Percentiles rank a stretch among this genome's conserved stretches.
These are phyloP conservation scores for Perca schrenkii DNA, from an alignment of 2,113 vertebrate genomes.

Conservation along the genomic window DNA sequence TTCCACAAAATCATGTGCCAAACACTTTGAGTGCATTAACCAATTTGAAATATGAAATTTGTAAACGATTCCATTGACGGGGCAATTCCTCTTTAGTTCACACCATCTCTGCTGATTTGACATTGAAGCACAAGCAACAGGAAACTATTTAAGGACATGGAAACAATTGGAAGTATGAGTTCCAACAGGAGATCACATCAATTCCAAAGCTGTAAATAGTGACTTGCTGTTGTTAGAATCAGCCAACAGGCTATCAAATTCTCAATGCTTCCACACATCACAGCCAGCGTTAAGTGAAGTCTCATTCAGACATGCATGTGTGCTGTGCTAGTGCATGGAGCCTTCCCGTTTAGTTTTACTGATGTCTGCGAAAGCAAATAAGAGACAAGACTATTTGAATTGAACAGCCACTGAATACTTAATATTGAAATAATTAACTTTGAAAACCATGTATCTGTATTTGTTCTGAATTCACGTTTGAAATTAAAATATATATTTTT, in stretches of 20 bases:
- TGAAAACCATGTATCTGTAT: too few species aligned
- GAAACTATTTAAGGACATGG: conserved; percentile 29
- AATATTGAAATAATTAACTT: too few species aligned
- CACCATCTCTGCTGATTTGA: not conserved
- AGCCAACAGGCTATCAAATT: conserved; percentile 36
- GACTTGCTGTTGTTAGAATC: conserved; percentile 5
- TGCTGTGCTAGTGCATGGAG: not conserved
- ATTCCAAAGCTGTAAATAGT: conserved; percentile 43
- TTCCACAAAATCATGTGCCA: conserved; percentile 2
- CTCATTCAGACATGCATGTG: conserved; percentile 25
- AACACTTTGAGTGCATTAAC: not conserved
- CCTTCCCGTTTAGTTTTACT: not conserved
- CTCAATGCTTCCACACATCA: conserved; percentile 1
- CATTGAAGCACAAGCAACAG: conserved; percentile 3
- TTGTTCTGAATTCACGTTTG: too few species aligned
- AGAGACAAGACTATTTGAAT: too few species aligned
- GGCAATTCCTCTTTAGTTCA: conserved; percentile 28
- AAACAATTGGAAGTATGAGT: conserved; percentile 35
- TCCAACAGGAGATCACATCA: conserved; percentile 23
- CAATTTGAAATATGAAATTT: not conserved
- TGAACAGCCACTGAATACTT: too few species aligned
- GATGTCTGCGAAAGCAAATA: not conserved
- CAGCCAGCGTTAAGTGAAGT: conserved; percentile 10
- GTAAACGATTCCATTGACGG: conserved; percentile 1
- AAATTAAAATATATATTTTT: too few species aligned